These are phyloP conservation scores for Ryuthela nishihirai DNA, from an alignment of 2,888 invertebrate genomes.

Conservation along the genomic window DNA sequence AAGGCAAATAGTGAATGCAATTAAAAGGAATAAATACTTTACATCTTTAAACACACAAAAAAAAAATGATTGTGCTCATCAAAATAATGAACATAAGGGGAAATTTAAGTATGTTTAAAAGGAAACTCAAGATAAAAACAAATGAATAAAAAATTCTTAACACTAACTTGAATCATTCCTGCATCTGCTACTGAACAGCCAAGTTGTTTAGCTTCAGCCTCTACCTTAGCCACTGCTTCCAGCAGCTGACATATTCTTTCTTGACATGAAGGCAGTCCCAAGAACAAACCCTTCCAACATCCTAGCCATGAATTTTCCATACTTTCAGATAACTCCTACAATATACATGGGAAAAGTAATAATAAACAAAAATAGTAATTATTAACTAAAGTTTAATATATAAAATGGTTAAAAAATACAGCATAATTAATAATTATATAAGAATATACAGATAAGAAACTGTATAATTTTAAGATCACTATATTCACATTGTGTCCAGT, in stretches of 20 bases:
- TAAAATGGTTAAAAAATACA: not conserved
- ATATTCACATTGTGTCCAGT: not conserved
- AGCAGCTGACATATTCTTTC: conserved; percentile 4
- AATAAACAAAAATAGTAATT: too few species aligned
- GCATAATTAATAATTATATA: not conserved
- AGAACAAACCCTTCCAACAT: conserved; percentile 38
- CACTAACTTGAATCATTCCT: too few species aligned
- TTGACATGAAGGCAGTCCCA: conserved; percentile 11
- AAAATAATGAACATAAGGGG: too few species aligned
- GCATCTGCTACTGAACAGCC: conserved; percentile 4
- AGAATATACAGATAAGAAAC: too few species aligned
- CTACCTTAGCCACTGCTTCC: not conserved
- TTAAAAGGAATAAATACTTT: too few species aligned
- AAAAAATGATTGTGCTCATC: too few species aligned
- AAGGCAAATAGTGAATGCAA: too few species aligned
- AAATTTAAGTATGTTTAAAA: not conserved
- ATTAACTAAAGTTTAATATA: conserved; percentile 6
- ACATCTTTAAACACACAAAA: too few species aligned
- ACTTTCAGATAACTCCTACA: conserved; percentile 3
- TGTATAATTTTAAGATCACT: too few species aligned
- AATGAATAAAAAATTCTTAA: too few species aligned
- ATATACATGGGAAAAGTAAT: too few species aligned
- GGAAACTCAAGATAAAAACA: not conserved
- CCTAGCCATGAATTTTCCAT: conserved; percentile 35
- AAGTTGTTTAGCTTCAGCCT: too few species aligned